A percentile compares a stretch with the other conserved stretches of the same genome.
Evolutionary conservation across 2,888 invertebrate species (phyloP).

Genomic region (Macrophya alboannulata): DNA sequence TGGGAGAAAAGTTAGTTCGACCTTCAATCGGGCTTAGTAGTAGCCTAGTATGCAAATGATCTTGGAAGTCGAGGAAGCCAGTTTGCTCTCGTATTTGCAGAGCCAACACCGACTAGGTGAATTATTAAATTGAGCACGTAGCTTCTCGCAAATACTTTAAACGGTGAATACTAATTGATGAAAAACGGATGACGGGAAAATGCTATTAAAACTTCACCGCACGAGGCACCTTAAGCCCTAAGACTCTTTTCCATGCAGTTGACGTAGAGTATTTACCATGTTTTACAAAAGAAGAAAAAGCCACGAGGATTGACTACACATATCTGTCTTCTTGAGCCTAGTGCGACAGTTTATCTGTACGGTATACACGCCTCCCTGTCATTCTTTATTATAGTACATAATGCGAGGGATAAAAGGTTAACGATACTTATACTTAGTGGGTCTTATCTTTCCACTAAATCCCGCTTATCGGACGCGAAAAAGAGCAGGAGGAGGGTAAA

Average conservation of each 20-base stretch:
- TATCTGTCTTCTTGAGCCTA: neutral
- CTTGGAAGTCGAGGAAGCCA: neutral
- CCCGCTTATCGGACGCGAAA: slow-evolving; percentile 59
- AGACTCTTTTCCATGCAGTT: neutral
- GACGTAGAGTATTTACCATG: neutral
- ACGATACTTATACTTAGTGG: slow-evolving; percentile 61
- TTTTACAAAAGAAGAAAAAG: neutral
- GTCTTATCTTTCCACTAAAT: slow-evolving; percentile 60
- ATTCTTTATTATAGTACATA: neutral
- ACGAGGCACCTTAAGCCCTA: neutral
- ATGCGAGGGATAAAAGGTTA: slow-evolving; percentile 60
- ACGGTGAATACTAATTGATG: slow-evolving; percentile 40
- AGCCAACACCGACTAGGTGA: neutral
- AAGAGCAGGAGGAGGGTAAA: neutral
- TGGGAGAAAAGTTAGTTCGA: slow-evolving; percentile 30
- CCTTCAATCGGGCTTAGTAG: slow-evolving; percentile 19
- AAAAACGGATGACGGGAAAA: slow-evolving; percentile 42
- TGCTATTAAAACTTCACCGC: slow-evolving; percentile 14
- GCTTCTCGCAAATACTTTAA: slow-evolving; percentile 35
- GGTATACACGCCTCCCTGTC: slow-evolving; percentile 45
- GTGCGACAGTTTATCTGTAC: slow-evolving; percentile 57
- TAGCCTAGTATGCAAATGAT: slow-evolving; percentile 42
- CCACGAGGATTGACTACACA: neutral
- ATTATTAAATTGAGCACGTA: slow-evolving; percentile 52
- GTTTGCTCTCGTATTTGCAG: slow-evolving; percentile 33